Base-by-base conservation (phyloP, 2,113 vertebrate genomes). In the Nothoprocta pentlandii region DNA sequence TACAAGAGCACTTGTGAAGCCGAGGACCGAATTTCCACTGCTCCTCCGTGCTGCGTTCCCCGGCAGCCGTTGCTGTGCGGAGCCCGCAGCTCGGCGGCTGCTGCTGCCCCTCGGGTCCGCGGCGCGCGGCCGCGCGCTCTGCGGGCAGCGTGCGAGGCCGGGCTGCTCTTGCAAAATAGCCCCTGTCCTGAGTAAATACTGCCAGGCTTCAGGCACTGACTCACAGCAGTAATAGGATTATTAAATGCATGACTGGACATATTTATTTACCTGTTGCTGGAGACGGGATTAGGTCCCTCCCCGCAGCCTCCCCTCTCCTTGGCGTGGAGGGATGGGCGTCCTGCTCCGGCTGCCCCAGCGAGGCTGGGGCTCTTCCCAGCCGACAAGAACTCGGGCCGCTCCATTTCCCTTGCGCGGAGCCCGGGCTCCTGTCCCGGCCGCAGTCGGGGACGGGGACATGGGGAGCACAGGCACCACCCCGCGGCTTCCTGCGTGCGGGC, bases 121-220 rank as follows among this genome's bases (percentile, higher is more conserved):
- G 36, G 36, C 8, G 8, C 36, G 36, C 62, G 28, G 53, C 68
- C 28, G 32, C 2, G 63, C 77, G 36, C 84, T 2, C 5, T 3
- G 20, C 63, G 0, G 1, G 12, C 8, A 1, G 16, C 21, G 66
- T 69, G 78, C 34, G 46, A 47, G 81, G 3, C 1, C 47, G 19
- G 58, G 70, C 85, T 64, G 78, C 71, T 94, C 79, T 36, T 62
- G 25, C 25, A 63, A 78, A 46, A 71, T 22, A 41, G 71, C 25
- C 26, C 2, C 4, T 67, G 61, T 26, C 26, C 49, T 36, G 0
- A 22, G 56, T 68, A 82, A 85, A 85, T 58, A 32, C 10, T 44
- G 85, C 81, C 90, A 82, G 79, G 85, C 91, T 82, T 76, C 91
- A 26, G 67, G 63, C 41, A 22, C 87, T 93, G 92, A 96, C 90